Evolutionary conservation across 2,888 invertebrate species (phyloP), one percentile per base, ranked within the genome.

Genomic region (Agonopterix heracliana): DNA sequence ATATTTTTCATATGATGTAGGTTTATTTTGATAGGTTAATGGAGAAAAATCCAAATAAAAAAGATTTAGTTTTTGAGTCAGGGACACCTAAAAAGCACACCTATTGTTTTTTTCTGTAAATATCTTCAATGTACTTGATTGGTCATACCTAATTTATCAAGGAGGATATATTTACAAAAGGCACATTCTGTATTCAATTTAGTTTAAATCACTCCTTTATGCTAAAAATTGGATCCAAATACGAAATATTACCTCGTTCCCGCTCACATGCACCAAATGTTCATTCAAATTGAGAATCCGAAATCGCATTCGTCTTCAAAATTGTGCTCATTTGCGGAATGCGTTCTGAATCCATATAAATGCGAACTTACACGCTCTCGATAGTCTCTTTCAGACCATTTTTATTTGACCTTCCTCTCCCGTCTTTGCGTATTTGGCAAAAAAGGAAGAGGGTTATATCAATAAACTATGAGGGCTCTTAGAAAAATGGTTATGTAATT

Each of bases 291-390:
- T 78, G 78, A 63, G 66, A 76, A 80, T 78, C 74, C 64, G 70
- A 71, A 75, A 76, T 69, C 70, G 66, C 80, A 86, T 86, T 78
- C 77, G 71, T 84, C 80, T 82, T 77, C 74, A 85, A 85, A 26
- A 88, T 88, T 86, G 85, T 81, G 75, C 80, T 85, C 86, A 85
- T 87, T 86, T 80, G 68, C 54, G 68, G 76, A 79, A 87, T 83
- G 75, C 74, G 72, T 78, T 83, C 68, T 59, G 73, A 81, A 87
- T 85, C 87, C 81, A 75, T 87, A 88, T 79, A 86, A 84, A 87
- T 84, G 79, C 63, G 75, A 67, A 70, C 71, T 74, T 72, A 69
- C 66, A 68, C 60, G 66, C 55, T 66, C 62, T 61, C 56, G 67
- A 77, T 79, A 68, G 66, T 66, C 56, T 57, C 53, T 54, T 44